phyloP scores from a whole-genome alignment of 2,888 invertebrate species.

The Salpingus planirostris region DNA sequence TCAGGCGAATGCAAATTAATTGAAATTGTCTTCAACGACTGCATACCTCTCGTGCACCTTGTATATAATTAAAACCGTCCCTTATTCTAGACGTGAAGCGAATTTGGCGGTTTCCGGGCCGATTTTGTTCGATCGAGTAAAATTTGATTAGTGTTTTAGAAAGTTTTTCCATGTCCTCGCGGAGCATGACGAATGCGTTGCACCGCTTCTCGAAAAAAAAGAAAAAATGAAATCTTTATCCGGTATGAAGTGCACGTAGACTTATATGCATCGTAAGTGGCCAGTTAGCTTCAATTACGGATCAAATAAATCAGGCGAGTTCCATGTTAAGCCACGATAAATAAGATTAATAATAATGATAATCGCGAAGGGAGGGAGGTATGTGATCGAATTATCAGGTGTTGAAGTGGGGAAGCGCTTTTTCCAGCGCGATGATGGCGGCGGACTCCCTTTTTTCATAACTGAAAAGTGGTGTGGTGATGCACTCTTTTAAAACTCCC shows the following conservation, averaged over 20 bases:
- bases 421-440: constrained; percentile 7
- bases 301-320: constrained; percentile 5
- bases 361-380: not conserved
- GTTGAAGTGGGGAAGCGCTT: constrained; percentile 10
- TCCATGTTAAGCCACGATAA: constrained; percentile 10
- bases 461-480: too few species aligned
- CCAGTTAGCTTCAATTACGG: constrained; percentile 5
- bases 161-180: too few species aligned
- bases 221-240: constrained; percentile 8
- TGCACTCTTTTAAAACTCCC: constrained; percentile 20
- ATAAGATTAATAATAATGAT: constrained; percentile 6
- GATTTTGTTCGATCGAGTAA: too few species aligned
- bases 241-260: too few species aligned
- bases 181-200: too few species aligned
- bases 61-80: too few species aligned
- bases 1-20: constrained; percentile 40
- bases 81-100: too few species aligned
- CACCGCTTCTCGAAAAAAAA: too few species aligned
- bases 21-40: constrained; percentile 36
- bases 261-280: too few species aligned
- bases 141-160: too few species aligned
- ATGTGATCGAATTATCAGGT: constrained; percentile 5
- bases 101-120: too few species aligned
- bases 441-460: too few species aligned
- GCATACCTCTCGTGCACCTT: constrained; percentile 30